These are phyloP conservation scores for Molorchus minor DNA, from an alignment of 2,888 invertebrate species.

Conservation along the genomic window DNA sequence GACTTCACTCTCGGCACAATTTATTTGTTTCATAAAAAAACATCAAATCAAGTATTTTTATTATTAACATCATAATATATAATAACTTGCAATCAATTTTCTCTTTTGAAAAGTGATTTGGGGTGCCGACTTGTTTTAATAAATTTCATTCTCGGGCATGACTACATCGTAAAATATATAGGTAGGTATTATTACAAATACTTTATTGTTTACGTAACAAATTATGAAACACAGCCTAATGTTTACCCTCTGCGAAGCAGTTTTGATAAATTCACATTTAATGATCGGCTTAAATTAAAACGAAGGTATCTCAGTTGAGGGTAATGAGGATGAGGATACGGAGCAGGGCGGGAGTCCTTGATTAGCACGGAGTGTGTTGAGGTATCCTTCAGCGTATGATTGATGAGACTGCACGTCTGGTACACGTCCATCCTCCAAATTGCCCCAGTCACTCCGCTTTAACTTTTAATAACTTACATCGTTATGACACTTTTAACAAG, in stretches of 20 bases:
- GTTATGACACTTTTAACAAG: conserved; percentile 55
- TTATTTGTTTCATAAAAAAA: no score
- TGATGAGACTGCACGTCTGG: conserved; percentile 56
- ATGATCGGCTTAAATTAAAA: conserved; percentile 31
- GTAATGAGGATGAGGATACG: conserved; percentile 32
- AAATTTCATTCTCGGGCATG: no score
- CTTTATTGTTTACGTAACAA: no score
- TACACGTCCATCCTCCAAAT: conserved; percentile 56
- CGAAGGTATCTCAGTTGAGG: conserved; percentile 35
- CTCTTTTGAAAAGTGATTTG: no score
- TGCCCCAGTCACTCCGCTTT: conserved; percentile 54
- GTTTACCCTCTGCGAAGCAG: not conserved
- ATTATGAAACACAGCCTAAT: no score
- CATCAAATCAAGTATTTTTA: no score
- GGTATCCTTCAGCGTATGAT: conserved; percentile 54
- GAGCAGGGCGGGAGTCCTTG: conserved; percentile 34
- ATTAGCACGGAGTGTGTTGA: conserved; percentile 49
- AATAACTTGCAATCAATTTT: no score
- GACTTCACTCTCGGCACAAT: no score
- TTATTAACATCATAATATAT: no score
- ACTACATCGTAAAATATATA: no score
- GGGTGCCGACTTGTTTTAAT: no score
- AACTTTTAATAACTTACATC: conserved; percentile 59
- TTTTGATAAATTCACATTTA: conserved; percentile 30
- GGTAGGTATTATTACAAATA: no score